phyloP scores from a whole-genome alignment of 2,113 vertebrate genomes.

The Notarius quadriscutis region DNA sequence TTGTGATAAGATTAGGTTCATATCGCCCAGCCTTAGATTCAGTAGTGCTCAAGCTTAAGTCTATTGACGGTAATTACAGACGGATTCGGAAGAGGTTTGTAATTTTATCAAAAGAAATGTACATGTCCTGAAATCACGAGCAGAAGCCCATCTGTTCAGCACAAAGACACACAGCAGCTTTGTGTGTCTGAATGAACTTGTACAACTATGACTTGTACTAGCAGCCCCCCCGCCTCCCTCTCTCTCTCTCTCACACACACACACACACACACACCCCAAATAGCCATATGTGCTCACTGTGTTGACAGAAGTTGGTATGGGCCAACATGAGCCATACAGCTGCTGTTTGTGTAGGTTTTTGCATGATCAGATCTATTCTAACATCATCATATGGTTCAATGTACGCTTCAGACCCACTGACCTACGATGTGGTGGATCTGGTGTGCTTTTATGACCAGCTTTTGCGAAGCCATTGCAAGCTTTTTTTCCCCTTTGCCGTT shows the following conservation, averaged over 20 bases:
- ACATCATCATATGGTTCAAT: background rate
- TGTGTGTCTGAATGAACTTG: background rate
- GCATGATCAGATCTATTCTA: background rate
- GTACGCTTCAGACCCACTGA: background rate
- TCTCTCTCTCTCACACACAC: background rate
- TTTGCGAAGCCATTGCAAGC: background rate
- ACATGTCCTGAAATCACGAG: background rate
- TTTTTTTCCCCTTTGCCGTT: background rate
- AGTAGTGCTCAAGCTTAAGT: background rate
- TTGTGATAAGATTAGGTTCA: background rate
- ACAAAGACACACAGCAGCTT: background rate
- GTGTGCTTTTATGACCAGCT: background rate
- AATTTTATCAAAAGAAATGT: background rate
- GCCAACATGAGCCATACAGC: background rate
- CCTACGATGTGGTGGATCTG: background rate
- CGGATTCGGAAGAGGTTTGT: background rate
- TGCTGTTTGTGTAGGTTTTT: background rate
- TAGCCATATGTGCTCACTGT: background rate
- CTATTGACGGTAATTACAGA: background rate
- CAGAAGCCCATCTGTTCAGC: conserved; percentile 6
- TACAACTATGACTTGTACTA: background rate
- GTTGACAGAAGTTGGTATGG: conserved; percentile 8
- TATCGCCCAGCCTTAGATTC: background rate
- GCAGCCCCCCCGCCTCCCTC: background rate
- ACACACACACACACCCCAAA: background rate